Percentiles rank a stretch among this genome's conserved stretches.
Evolutionary conservation across 2,888 invertebrate genomes (phyloP).

Genomic region (Caenorhabditis doughertyi): DNA sequence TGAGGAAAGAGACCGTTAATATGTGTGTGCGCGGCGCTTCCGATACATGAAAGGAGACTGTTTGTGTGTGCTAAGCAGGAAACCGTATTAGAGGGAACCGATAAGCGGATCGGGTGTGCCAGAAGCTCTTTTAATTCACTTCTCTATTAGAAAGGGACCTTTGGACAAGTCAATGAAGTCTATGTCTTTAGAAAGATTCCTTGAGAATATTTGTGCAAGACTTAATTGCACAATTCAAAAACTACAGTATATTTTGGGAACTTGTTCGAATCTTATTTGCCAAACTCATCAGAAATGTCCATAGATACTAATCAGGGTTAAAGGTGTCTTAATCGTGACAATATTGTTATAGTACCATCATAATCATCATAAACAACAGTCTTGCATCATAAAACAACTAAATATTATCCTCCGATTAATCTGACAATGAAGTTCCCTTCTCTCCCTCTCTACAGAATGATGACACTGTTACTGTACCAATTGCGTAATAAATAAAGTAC

Average conservation of each 20-base stretch:
- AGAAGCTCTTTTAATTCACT: too few species aligned
- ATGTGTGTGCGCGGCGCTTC: slow-evolving; percentile 47
- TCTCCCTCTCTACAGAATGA: too few species aligned
- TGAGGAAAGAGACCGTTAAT: background rate
- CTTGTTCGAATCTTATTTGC: too few species aligned
- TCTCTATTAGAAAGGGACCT: background rate
- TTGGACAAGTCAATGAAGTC: background rate
- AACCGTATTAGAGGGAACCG: slow-evolving; percentile 26
- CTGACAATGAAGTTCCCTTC: slow-evolving; percentile 44
- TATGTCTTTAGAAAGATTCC: too few species aligned
- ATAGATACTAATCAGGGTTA: background rate
- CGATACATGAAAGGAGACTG: slow-evolving; percentile 54
- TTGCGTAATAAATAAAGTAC: slow-evolving; percentile 58
- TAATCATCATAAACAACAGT: slow-evolving; percentile 32
- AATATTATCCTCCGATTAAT: slow-evolving; percentile 41
- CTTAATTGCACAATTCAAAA: too few species aligned
- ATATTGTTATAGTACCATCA: slow-evolving; percentile 29
- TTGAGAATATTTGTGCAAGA: too few species aligned
- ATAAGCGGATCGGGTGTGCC: slow-evolving; percentile 47
- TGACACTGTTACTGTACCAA: slow-evolving; percentile 21
- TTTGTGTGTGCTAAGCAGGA: slow-evolving; percentile 48
- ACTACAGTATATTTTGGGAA: too few species aligned
- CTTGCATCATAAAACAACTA: slow-evolving; percentile 46
- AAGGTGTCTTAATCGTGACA: background rate
- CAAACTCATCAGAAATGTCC: background rate